These are phyloP conservation scores for Apteryx mantelli DNA, from an alignment of 2,113 vertebrate genomes.

Conservation along the genomic window DNA sequence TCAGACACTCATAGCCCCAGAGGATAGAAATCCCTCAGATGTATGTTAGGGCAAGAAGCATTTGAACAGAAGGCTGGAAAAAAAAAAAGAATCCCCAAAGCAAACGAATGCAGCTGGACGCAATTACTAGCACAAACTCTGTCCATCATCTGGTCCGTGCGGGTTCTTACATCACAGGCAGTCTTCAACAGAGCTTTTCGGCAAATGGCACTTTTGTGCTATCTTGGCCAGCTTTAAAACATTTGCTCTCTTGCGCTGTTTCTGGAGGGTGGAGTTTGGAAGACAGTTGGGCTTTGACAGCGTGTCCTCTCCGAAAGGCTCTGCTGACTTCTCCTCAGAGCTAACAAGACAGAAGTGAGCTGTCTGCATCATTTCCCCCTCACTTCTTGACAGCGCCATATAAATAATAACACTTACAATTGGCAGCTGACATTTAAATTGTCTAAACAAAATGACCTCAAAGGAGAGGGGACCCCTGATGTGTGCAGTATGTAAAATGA, in stretches of 20 bases:
- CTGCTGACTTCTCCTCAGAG: background rate
- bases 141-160: background rate
- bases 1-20: background rate
- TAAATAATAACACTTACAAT: background rate
- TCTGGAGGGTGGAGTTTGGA: background rate
- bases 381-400: background rate
- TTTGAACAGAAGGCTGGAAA: background rate
- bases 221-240: background rate
- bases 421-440: slow-evolving; percentile 19
- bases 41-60: background rate
- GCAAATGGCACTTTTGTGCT: background rate
- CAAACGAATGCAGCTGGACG: background rate
- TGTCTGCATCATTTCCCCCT: background rate
- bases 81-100: background rate
- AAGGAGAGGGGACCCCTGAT: background rate
- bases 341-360: background rate
- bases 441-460: background rate
- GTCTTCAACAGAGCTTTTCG: background rate
- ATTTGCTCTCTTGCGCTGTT: background rate
- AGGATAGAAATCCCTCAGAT: background rate
- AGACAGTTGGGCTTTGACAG: background rate
- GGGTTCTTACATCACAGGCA: background rate
- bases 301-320: background rate
- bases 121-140: background rate
- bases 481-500: background rate